Conservation (phyloP, 2,888 invertebrate genomes). For the Phytoseiulus persimilis region DNA sequence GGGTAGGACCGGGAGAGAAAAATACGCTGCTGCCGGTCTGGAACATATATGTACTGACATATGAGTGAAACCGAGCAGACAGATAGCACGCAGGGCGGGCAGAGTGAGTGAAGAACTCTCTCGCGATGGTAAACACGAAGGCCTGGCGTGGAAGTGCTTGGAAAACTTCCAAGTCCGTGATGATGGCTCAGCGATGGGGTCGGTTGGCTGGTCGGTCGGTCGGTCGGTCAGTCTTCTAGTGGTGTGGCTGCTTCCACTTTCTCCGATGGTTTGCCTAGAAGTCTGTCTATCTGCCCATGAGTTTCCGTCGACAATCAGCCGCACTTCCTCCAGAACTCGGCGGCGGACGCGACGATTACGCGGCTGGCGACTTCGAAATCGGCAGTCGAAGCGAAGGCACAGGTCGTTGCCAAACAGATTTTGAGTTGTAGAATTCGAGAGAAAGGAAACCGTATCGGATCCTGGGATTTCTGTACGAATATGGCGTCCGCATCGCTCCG, state of each 20-base stretch:
- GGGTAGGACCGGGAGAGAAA: not conserved
- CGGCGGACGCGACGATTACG: not conserved
- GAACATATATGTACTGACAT: not conserved
- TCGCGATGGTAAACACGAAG: not conserved
- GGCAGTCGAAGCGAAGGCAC: not conserved
- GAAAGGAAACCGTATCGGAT: not conserved
- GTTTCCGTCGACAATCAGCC: not conserved
- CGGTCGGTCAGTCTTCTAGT: not conserved
- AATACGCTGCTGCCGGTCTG: not conserved
- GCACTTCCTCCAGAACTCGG: not conserved
- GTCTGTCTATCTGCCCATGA: not conserved
- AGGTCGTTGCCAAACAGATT: not conserved
- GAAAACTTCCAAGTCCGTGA: constrained; percentile 5
- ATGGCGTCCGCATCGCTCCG: not conserved
- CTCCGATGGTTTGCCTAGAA: not conserved
- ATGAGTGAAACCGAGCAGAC: not conserved
- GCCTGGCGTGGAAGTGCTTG: not conserved
- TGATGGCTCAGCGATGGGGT: not conserved
- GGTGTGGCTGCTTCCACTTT: not conserved
- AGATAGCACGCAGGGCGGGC: not conserved
- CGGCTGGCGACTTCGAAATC: not conserved
- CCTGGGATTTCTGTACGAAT: not conserved
- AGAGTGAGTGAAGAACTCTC: not conserved
- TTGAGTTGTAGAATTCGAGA: not conserved
- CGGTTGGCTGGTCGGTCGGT: not conserved